Conservation (phyloP, 2,888 invertebrate genomes). For the Smittia aterrima region DNA sequence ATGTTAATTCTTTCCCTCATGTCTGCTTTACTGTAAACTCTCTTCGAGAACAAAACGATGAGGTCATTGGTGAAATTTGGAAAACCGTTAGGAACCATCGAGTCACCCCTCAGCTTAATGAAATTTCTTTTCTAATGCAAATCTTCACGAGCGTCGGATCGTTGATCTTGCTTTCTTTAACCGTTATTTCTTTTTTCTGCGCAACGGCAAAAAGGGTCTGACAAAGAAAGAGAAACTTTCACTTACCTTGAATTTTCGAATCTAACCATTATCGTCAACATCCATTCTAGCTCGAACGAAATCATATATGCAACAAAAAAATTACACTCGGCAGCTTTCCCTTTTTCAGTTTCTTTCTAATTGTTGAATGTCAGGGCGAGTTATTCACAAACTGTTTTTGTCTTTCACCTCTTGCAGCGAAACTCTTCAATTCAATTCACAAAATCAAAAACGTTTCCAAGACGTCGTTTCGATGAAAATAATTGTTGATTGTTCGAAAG, state of each 20-base stretch:
- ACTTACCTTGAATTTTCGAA: constrained; percentile 22
- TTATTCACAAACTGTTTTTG: not conserved
- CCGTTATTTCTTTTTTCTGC: not conserved
- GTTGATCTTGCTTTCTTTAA: not conserved
- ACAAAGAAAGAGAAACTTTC: not conserved
- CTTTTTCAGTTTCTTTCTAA: not conserved
- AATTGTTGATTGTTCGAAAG: not conserved
- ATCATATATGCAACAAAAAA: not conserved
- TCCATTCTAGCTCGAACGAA: not conserved
- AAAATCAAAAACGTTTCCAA: not conserved
- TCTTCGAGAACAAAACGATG: not conserved
- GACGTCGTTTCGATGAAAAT: no score
- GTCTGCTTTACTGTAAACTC: not conserved
- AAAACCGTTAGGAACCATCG: not conserved
- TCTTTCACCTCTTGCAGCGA: not conserved
- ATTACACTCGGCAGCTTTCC: not conserved
- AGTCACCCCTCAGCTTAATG: not conserved
- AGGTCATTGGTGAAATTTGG: not conserved
- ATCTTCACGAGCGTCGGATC: not conserved
- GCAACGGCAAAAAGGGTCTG: not conserved
- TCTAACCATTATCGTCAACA: constrained; percentile 18
- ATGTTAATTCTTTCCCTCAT: not conserved
- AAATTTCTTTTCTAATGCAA: not conserved
- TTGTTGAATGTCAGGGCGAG: not conserved
- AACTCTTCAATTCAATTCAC: constrained; percentile 5